These are phyloP conservation scores for Geococcyx californianus DNA, from an alignment of 2,113 vertebrate genomes.

Conservation along the genomic window DNA sequence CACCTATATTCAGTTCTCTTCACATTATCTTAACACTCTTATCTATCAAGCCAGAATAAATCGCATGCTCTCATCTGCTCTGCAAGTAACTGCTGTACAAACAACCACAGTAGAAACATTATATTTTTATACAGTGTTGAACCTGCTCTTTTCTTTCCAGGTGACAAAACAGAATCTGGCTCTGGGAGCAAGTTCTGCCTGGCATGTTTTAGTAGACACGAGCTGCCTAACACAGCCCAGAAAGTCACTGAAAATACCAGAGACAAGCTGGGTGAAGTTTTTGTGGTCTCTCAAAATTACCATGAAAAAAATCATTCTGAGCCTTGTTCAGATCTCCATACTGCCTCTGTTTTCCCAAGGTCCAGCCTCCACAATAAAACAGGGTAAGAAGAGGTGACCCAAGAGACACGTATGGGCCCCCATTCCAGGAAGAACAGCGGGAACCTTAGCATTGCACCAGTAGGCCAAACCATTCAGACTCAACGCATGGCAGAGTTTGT, in stretches of 20 bases:
- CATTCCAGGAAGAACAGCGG: background rate
- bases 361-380: background rate
- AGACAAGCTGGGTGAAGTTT: background rate
- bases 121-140: background rate
- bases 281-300: background rate
- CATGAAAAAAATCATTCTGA: background rate
- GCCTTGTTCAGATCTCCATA: background rate
- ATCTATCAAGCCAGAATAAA: background rate
- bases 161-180: background rate
- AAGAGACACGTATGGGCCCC: background rate
- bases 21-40: background rate
- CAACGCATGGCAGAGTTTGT: rapidly evolving
- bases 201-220: background rate
- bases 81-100: background rate
- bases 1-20: background rate
- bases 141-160: background rate
- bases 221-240: background rate
- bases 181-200: background rate
- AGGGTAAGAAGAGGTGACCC: background rate
- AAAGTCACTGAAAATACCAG: background rate
- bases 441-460: background rate
- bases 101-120: background rate
- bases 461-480: background rate
- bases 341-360: background rate
- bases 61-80: background rate